phyloP scores from a whole-genome alignment of 1,140 invertebrate genomes.

The Chymomyza costata region DNA sequence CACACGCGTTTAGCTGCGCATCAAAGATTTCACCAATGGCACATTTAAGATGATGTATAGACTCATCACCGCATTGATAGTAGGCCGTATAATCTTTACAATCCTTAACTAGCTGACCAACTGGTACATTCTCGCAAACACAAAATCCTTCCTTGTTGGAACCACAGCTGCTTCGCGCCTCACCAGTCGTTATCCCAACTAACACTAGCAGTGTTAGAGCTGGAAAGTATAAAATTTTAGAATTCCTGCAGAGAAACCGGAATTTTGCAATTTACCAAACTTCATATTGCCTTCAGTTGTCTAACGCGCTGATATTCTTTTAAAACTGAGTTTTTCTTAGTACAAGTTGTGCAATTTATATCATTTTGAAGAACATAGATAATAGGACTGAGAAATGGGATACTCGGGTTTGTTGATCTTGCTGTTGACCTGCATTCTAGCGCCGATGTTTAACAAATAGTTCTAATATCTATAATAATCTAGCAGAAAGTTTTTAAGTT shows the following conservation, averaged over 20 bases:
- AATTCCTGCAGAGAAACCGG: too few species aligned
- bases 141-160: conserved; percentile 17
- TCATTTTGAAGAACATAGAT: conserved; percentile 1
- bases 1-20: conserved; percentile 6
- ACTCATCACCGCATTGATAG: conserved; percentile 24
- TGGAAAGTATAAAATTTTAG: conserved; percentile 8
- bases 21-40: conserved; percentile 15
- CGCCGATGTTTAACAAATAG: conserved; percentile 6
- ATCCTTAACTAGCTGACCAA: conserved; percentile 24
- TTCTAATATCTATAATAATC: conserved; percentile 7
- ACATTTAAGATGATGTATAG: conserved; percentile 12
- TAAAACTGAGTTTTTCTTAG: too few species aligned
- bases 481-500: not conserved
- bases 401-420: conserved; percentile 15
- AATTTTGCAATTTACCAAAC: conserved; percentile 17
- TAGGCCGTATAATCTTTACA: conserved; percentile 42
- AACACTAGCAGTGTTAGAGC: conserved; percentile 11
- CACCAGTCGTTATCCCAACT: not conserved
- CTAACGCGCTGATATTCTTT: not conserved
- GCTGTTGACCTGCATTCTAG: conserved; percentile 29
- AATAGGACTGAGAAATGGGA: not conserved
- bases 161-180: not conserved
- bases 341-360: conserved; percentile 44
- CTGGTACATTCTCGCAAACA: conserved; percentile 22
- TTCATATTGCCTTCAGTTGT: conserved; percentile 26